These are phyloP conservation scores for Nephrocerus scutellatus DNA, from an alignment of 2,888 invertebrate genomes.

Conservation along the genomic window DNA sequence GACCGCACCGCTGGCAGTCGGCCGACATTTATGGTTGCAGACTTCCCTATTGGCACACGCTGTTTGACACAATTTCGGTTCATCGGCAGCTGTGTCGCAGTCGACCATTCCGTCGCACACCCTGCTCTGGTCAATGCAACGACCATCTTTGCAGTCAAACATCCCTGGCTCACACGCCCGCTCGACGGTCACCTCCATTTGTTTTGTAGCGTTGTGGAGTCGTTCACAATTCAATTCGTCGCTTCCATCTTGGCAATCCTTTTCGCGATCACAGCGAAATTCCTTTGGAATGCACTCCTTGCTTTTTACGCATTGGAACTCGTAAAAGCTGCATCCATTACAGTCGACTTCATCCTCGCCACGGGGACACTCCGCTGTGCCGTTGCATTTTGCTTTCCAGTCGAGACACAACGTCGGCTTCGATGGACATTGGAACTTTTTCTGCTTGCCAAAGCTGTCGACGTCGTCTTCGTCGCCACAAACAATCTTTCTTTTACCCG, in stretches of 20 bases:
- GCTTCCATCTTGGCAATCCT: conserved; percentile 65
- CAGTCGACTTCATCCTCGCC: conserved; percentile 66
- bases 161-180: conserved; percentile 40
- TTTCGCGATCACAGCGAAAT: conserved; percentile 56
- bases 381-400: conserved; percentile 53
- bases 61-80: conserved; percentile 57
- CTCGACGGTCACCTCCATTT: conserved; percentile 13
- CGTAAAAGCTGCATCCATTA: conserved; percentile 53
- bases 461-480: conserved; percentile 43
- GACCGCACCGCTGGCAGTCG: conserved; percentile 59
- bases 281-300: conserved; percentile 53
- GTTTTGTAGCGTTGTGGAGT: conserved; percentile 24
- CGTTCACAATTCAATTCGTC: conserved; percentile 59
- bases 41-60: conserved; percentile 34
- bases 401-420: conserved; percentile 36
- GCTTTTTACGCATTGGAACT: conserved; percentile 59
- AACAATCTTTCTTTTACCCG: conserved; percentile 31
- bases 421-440: conserved; percentile 40
- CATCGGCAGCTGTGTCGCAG: conserved; percentile 66
- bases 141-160: conserved; percentile 55
- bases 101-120: conserved; percentile 60
- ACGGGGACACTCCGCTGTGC: conserved; percentile 61
- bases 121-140: conserved; percentile 57
- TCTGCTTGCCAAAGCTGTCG: conserved; percentile 22
- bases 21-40: conserved; percentile 55